Evolutionary conservation across 2,113 vertebrate species (phyloP), one percentile per base, ranked within the genome.

Genomic region (Catagonus wagneri): DNA sequence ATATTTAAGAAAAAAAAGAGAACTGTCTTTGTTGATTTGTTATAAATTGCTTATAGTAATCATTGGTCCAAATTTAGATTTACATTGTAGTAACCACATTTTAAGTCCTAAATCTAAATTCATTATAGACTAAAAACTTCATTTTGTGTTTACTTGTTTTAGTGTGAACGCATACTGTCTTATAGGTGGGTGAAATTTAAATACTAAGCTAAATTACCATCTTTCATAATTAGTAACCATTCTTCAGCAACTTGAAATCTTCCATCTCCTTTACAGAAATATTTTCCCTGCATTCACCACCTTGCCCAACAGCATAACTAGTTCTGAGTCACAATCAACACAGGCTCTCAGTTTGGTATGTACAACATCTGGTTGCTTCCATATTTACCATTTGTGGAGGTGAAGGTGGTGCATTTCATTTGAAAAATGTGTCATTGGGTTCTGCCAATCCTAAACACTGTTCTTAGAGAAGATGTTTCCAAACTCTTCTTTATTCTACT

Each of bases 281-380:
- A 92, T 75, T 76, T 90, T 72, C 63, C 74, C 50, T 36, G 0
- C 88, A 96, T 81, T 94, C 63, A 78, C 56, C 66, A 94, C 63
- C 83, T 94, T 95, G 54, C 39, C 39, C 74, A 68, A 72, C 17
- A 69, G 15, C 34, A n/a, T 14, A 94, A 85, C 71, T 96, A 90
- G 94, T 95, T 98, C 81, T 92, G 90, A 96, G 56, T 95, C 68
- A 85, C 34, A 96, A 94, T 94, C 72, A 92, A 72, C 88, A 93
- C 76, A 74, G 66, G 6, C 85, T 96, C 90, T 87, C 93, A 95
- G 36, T 87, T 94, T 81, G 34, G 54, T 90, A 83, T 89, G 60
- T 66, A 52, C 23, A 96, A 93, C 88, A 97, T 95, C 97, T 98
- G 96, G 90, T 74, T 87, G 74, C 50, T 98, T 94, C 97, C 72